phyloP scores from a whole-genome alignment of 2,113 vertebrate genomes.

The Phyllostomus discolor region DNA sequence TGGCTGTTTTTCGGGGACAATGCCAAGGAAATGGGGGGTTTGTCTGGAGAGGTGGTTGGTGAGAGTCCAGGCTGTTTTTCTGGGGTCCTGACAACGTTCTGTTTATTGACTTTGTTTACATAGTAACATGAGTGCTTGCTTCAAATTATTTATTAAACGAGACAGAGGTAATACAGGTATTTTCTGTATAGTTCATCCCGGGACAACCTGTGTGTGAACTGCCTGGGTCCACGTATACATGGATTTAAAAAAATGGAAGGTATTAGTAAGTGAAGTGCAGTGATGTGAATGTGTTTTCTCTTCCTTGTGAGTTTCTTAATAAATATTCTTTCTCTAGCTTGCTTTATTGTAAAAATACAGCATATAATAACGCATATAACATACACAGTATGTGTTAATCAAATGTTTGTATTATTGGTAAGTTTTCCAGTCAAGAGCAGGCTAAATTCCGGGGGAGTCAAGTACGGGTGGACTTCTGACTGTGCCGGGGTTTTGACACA shows the following conservation, averaged over 20 bases:
- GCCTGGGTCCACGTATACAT: not conserved
- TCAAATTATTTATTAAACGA: not conserved
- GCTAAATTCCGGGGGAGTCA: not conserved
- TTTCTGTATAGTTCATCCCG: not conserved
- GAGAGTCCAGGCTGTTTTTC: not conserved
- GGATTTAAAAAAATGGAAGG: not conserved
- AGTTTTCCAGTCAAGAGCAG: not conserved
- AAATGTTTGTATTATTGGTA: not conserved
- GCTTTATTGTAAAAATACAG: not conserved
- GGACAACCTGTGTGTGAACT: not conserved
- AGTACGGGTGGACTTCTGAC: not conserved
- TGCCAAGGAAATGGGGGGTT: not conserved
- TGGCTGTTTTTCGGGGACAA: not conserved
- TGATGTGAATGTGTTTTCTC: not conserved
- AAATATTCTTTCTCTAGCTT: not conserved
- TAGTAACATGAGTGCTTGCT: not conserved
- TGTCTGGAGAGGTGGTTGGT: not conserved
- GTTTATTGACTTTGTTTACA: not conserved
- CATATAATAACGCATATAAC: not conserved
- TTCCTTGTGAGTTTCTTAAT: not conserved
- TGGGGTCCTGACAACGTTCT: not conserved
- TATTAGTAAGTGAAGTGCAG: not conserved
- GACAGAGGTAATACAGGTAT: rapidly evolving
- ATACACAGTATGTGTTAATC: not conserved
- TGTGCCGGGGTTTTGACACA: not conserved